phyloP scores from a whole-genome alignment of 2,797 vertebrate genomes.

The Rhodeus uyekii region DNA sequence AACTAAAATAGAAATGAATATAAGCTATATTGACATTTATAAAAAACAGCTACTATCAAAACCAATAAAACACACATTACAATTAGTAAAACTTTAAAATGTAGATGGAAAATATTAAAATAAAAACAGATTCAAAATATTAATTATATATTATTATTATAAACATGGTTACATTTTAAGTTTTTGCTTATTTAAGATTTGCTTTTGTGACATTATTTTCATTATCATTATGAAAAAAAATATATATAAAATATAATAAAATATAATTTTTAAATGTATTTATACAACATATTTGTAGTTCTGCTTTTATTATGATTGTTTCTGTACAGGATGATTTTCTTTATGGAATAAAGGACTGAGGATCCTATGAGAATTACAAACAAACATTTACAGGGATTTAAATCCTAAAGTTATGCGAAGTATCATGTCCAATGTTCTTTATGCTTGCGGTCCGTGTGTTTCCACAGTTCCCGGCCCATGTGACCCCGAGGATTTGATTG shows the following conservation, averaged over 20 bases:
- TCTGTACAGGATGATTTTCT: not conserved
- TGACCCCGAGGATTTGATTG: conserved; percentile 94
- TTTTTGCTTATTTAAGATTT: too few species aligned
- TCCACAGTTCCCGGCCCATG: conserved; percentile 91
- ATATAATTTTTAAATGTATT: not conserved
- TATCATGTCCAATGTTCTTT: not conserved
- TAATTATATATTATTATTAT: too few species aligned
- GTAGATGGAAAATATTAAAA: too few species aligned
- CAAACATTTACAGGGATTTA: not conserved
- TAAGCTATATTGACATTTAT: too few species aligned
- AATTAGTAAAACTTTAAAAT: too few species aligned
- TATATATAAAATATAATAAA: too few species aligned
- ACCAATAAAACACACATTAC: too few species aligned
- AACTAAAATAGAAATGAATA: too few species aligned
- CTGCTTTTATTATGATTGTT: not conserved
- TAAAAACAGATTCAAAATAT: too few species aligned
- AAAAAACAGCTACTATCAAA: too few species aligned
- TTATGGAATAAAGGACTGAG: not conserved
- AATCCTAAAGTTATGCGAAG: not conserved
- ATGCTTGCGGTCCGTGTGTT: conserved; percentile 43
- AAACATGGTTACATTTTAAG: too few species aligned
- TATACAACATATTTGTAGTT: not conserved
- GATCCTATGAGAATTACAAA: not conserved
- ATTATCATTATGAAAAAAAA: not conserved
- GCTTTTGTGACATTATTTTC: too few species aligned